Base-by-base conservation (phyloP, 2,113 vertebrate species). In the Gorsachius goisagi region DNA sequence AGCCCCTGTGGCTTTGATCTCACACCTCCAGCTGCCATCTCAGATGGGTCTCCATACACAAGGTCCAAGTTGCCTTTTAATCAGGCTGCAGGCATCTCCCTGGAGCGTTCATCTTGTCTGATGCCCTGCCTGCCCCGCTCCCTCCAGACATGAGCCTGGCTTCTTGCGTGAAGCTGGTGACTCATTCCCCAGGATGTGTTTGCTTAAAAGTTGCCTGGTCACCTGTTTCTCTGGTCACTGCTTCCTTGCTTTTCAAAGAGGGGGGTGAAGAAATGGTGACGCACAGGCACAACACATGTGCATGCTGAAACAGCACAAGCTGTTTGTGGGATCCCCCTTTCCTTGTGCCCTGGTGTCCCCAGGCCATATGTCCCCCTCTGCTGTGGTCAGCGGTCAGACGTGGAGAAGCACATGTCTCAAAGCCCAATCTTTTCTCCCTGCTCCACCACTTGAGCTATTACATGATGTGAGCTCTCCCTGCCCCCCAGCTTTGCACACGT, bases 251-350 rank as follows among this genome's bases (percentile, higher is more conserved):
- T 73, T 74, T 84, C 88, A 52, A 11, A 39, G 2, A 1, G 2
- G 2, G 13, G 71, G 64, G 56, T 9, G 85, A 62, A 41, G 78
- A 53, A 64, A 24, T 0, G 1, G 90, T 58, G 87, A 23, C 39
- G 64, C 5, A 1, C 21, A 7, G 47, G 66, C 52, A 33, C 50
- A 21, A 17, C 0, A 4, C 50, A 33, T 0, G 0, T 2, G 1
- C 50, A 56, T 56, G 92, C 86, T 89, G 90, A 76, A 90, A 45
- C 22, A 58, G 53, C 78, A 37, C 20, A 33, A 73, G 85, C 56
- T 75, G 47, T 71, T 44, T 12, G 3, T 50, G 62, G 86, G 33
- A 52, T 30, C 44, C 32, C 45, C 33, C 16, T 69, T 88, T 47
- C 56, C 37, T 20, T 24, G 8, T 58, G 37, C 32, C 50, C 66